Base-by-base conservation (phyloP, 2,113 vertebrate species). In the Myocastor coypus region DNA sequence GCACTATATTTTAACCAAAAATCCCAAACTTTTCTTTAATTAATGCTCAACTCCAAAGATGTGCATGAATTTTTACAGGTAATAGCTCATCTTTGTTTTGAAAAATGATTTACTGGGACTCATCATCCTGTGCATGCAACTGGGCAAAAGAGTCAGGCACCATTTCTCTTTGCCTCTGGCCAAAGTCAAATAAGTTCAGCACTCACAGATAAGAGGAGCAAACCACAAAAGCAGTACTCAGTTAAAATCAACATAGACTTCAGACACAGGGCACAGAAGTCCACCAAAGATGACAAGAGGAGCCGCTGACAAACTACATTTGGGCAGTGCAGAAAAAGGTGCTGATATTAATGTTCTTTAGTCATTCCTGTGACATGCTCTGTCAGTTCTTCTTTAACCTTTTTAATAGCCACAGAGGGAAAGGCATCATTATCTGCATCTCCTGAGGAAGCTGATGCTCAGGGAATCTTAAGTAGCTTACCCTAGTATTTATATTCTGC, bases 311-410 rank as follows among this genome's bases (percentile, higher is more conserved):
- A 28, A 22, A 63, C 7, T 52, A 78, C 14, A 7, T 75, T 59
- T 78, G 57, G 77, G 42, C 26, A 87, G 50, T 24, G 19, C 64
- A 82, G 61, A 3, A 90, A 94, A 80, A 24, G 37, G 13, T 73
- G 34, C 66, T 52, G 64, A 52, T 34, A 83, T 42, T 92, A 78
- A 52, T 37, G 80, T 42, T 94, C 96, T 89, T 84, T 10, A 83
- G 32, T 61, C 37, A 7, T 73, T 89, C 46, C 57, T 84, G 14
- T 59, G 46, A 24, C 9, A 69, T 9, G 55, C 28, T 87, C 7
- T 61, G 30, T 77, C 91, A 85, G 32, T 64, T 69, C 34, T 91
- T 34, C 71, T 81, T 84, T 95, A 86, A 68, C n/a, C 55, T 93
- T 93, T 96, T 30, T n/a, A 57, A 86, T 7, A 91, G 12, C 5